Percentiles rank a stretch among this genome's conserved stretches.
These are phyloP conservation scores for Drosophila peninsularis DNA, from an alignment of 2,888 invertebrate species.

Conservation along the genomic window DNA sequence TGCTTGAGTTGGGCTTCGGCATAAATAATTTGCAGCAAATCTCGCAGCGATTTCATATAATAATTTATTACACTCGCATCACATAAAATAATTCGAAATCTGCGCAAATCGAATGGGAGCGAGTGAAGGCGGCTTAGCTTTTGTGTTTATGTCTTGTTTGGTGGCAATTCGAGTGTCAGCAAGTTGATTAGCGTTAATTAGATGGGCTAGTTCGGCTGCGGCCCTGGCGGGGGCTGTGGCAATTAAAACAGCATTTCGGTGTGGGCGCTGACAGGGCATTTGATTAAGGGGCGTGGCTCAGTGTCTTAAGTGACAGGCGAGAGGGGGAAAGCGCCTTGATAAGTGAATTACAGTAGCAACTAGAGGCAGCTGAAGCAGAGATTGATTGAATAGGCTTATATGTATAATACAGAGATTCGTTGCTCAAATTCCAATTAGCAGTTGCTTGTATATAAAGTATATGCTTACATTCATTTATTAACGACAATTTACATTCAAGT, in stretches of 20 bases:
- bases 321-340: neutral
- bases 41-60: conserved; percentile 65
- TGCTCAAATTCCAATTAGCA: neutral
- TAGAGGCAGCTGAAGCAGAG: neutral
- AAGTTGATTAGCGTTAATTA: conserved; percentile 72
- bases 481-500: too few species aligned
- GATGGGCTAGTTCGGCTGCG: conserved; percentile 26
- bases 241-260: conserved; percentile 44
- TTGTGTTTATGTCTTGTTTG: conserved; percentile 27
- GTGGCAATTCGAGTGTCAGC: conserved; percentile 53
- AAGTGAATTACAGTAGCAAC: neutral
- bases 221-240: conserved; percentile 25
- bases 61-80: conserved; percentile 58
- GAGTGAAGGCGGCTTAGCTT: conserved; percentile 20
- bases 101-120: neutral
- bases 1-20: conserved; percentile 38
- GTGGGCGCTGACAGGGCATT: conserved; percentile 35
- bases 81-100: conserved; percentile 40
- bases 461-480: too few species aligned
- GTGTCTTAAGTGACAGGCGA: conserved; percentile 39
- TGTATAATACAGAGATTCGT: neutral
- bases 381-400: neutral
- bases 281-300: conserved; percentile 52
- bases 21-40: conserved; percentile 68
- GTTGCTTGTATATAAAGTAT: neutral